Conservation (phyloP, 2,888 invertebrate species). For the Melipona beecheii region DNA sequence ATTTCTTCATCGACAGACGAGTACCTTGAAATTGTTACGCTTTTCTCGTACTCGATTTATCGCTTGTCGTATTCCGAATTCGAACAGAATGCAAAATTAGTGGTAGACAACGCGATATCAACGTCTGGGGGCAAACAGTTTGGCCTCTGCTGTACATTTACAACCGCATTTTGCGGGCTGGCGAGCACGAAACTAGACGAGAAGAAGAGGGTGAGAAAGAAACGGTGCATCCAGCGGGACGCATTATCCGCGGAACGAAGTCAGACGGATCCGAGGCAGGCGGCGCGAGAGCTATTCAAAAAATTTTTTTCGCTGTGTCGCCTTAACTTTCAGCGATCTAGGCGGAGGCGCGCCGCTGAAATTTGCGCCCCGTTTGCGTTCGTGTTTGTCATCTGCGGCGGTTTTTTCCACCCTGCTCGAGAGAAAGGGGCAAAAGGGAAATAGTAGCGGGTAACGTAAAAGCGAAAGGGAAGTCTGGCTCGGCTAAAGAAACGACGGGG, state of each 20-base stretch:
- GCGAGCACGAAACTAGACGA: conserved; percentile 1
- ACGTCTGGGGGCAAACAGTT: background rate
- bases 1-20: too few relatives aligned
- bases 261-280: conserved; percentile 30
- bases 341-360: conserved; percentile 25
- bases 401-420: background rate
- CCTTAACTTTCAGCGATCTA: conserved; percentile 53
- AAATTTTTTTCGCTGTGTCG: conserved; percentile 30
- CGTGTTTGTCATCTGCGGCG: conserved; percentile 48
- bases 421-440: conserved; percentile 34
- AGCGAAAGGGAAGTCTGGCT: conserved; percentile 39
- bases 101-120: background rate
- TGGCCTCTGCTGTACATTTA: conserved; percentile 10
- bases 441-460: conserved; percentile 19
- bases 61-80: background rate
- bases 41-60: background rate
- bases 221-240: background rate
- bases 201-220: background rate
- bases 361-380: conserved; percentile 36
- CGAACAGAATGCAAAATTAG: background rate
- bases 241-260: conserved; percentile 30
- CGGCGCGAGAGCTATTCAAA: conserved; percentile 16
- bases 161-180: conserved; percentile 17
- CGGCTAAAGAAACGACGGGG: conserved; percentile 29
- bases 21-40: background rate